These are phyloP conservation scores for Cynocephalus volans DNA, from an alignment of 2,113 vertebrate genomes.

Conservation along the genomic window DNA sequence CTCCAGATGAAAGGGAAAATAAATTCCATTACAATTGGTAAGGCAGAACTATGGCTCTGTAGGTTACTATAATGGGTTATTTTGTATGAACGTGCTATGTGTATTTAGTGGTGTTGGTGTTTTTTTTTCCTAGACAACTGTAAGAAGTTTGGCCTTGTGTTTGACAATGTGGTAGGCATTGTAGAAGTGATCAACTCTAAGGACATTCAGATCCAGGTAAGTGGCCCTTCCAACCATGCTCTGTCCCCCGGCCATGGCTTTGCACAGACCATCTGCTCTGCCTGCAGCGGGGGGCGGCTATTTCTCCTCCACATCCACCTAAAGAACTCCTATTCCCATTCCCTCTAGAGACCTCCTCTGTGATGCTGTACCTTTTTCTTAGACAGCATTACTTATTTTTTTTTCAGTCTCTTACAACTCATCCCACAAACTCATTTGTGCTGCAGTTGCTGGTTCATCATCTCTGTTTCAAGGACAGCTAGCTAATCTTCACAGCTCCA, in stretches of 20 bases:
- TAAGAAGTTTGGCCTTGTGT: slow-evolving; percentile 97
- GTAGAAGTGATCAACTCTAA: slow-evolving; percentile 98
- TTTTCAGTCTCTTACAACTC: neutral
- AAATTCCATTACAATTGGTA: slow-evolving; percentile 98
- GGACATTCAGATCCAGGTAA: slow-evolving; percentile 96
- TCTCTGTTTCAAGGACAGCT: neutral
- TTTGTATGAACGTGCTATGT: neutral
- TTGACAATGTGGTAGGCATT: slow-evolving; percentile 98
- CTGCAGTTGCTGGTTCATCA: neutral
- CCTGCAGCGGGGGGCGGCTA: no score
- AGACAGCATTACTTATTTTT: neutral
- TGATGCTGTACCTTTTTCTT: neutral
- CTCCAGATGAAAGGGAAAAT: slow-evolving; percentile 98
- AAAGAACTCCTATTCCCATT: neutral
- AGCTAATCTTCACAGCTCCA: neutral
- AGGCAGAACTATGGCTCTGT: slow-evolving; percentile 63
- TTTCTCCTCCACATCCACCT: fast-evolving
- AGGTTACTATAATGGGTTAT: neutral
- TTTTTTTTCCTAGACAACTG: slow-evolving; percentile 93
- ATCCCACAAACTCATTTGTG: neutral
- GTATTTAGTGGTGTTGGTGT: slow-evolving; percentile 15
- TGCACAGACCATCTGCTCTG: neutral
- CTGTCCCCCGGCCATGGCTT: neutral
- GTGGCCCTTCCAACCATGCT: neutral
- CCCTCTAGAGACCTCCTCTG: neutral